Base-by-base conservation (phyloP, 2,113 vertebrate genomes). In the Stegastes partitus region DNA sequence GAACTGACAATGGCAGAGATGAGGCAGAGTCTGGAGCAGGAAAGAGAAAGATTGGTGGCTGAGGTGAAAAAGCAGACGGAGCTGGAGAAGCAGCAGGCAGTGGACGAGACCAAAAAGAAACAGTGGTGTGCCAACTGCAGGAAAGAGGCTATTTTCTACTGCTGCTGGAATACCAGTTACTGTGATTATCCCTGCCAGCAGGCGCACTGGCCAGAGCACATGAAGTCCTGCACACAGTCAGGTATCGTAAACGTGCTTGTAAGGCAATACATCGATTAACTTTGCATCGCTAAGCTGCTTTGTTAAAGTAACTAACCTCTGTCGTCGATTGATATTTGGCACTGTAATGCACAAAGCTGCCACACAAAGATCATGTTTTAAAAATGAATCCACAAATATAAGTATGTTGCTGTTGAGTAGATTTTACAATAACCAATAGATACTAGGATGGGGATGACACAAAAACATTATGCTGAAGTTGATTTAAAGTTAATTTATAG, bases 151-250 rank as follows among this genome's bases (percentile, higher is more conserved):
- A 99, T 99, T 63, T 99, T 99, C 89, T 99, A 99, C 83, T 99
- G 98, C 93, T 99, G 97, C 89, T 99, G 97, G 97, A 99, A 99
- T 70, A 99, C 97, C 19, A 99, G 97, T 93, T 99, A 99, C 92
- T 99, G 98, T 4, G 98, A 99, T 90, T 99, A 99, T 81, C 98
- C 98, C 59, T 99, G 98, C 87, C 98, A 99, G 88, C 97, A 99
- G 87, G 97, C 98, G 8, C 98, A 99, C 90, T 99, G 98, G 98
- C 98, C 97, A 0, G 97, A 99, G 88, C 98, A 99, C 58, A 99
- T 99, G 97, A 99, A 99, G 83, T 99, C 98, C 68, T 99, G 97
- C 88, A 99, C 97, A 12, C 98, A 99, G 92, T 99, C 98, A 93
- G 98, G 98, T 99, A 97, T 80, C 62, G 16, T 1, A 25, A 23